phyloP scores from a whole-genome alignment of 1,140 invertebrate species.

The Scaptomyza hsui region DNA sequence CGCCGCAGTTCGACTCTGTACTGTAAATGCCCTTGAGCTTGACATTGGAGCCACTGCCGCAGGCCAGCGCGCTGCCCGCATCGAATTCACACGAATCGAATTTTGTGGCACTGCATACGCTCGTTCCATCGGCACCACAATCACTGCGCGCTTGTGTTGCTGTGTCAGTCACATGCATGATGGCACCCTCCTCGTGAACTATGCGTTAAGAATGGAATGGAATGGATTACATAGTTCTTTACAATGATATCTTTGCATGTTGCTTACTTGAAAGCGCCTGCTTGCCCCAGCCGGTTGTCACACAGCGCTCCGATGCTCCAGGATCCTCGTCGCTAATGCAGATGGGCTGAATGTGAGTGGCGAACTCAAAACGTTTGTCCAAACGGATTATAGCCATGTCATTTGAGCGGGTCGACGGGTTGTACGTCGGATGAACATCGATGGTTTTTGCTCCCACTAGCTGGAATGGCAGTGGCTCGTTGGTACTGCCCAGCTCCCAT shows the following conservation, averaged over 20 bases:
- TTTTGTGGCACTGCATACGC: slow-evolving; percentile 85
- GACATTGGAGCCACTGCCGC: slow-evolving; percentile 88
- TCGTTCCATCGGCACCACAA: slow-evolving; percentile 62
- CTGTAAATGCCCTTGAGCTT: slow-evolving; percentile 90
- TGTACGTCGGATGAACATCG: slow-evolving; percentile 89
- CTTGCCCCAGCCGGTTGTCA: slow-evolving; percentile 93
- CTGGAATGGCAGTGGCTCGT: slow-evolving; percentile 91
- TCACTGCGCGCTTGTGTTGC: slow-evolving; percentile 84
- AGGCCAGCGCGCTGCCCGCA: slow-evolving; percentile 90
- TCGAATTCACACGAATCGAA: slow-evolving; percentile 88
- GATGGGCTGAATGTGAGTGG: slow-evolving; percentile 90
- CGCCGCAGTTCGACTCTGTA: slow-evolving; percentile 87
- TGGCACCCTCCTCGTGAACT: slow-evolving; percentile 88
- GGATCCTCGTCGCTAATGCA: slow-evolving; percentile 87
- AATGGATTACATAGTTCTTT: too few species aligned
- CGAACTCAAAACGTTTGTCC: slow-evolving; percentile 86
- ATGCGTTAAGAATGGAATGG: not conserved
- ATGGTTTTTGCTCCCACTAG: slow-evolving; percentile 89
- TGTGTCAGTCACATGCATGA: slow-evolving; percentile 90
- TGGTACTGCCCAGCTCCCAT: slow-evolving; percentile 92
- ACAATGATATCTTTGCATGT: not conserved
- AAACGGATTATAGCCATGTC: slow-evolving; percentile 90
- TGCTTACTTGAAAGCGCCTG: slow-evolving; percentile 89
- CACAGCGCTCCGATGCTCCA: slow-evolving; percentile 86
- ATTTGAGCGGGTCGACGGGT: slow-evolving; percentile 86